These are phyloP conservation scores for Acrobasis repandana DNA, from an alignment of 2,888 invertebrate species.

Conservation along the genomic window DNA sequence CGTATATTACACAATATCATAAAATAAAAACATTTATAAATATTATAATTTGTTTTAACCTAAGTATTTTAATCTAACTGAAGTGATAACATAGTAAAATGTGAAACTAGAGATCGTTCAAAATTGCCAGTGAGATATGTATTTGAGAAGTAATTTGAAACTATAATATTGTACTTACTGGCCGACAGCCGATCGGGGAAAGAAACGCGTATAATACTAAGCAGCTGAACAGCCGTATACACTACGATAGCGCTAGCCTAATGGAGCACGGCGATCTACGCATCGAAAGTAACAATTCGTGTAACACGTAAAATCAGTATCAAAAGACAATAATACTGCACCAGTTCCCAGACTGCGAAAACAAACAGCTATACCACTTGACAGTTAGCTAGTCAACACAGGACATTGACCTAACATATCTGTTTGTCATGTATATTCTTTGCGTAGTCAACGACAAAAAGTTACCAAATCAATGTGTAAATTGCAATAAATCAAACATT, in stretches of 20 bases:
- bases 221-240: conserved; percentile 29
- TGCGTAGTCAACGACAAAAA: background rate
- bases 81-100: conserved; percentile 47
- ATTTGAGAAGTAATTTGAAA: conserved; percentile 31
- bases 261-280: conserved; percentile 28
- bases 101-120: conserved; percentile 53
- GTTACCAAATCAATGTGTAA: no score
- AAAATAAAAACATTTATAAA: conserved; percentile 69
- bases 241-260: conserved; percentile 27
- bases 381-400: background rate
- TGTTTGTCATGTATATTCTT: background rate
- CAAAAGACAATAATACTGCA: conserved; percentile 25
- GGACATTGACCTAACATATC: background rate
- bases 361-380: background rate
- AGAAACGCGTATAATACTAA: conserved; percentile 28
- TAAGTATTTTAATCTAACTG: conserved; percentile 47
- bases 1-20: conserved; percentile 64
- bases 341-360: conserved; percentile 27
- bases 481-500: no score
- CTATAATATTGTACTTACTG: conserved; percentile 39
- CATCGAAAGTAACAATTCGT: conserved; percentile 29
- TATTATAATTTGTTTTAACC: conserved; percentile 62
- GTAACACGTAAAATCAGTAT: conserved; percentile 29
- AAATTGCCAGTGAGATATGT: conserved; percentile 39
- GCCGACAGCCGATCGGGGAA: conserved; percentile 34